Evolutionary conservation across 2,113 vertebrate species (phyloP).

Genomic region (Lepus americanus): DNA sequence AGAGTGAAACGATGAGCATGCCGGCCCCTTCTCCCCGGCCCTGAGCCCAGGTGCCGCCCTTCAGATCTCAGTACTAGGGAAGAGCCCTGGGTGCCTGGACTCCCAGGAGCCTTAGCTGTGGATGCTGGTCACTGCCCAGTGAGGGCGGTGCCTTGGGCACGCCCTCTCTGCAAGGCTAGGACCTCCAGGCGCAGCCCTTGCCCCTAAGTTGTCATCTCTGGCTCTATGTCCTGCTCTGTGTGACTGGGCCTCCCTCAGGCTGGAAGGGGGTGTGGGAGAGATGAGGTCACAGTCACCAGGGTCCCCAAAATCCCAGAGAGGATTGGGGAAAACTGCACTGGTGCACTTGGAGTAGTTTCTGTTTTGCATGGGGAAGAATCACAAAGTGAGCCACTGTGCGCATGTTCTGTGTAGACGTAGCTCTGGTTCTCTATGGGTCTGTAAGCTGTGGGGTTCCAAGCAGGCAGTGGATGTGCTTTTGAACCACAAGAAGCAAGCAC

Average conservation of each 20-base stretch:
- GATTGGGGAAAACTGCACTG: neutral
- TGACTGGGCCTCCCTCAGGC: neutral
- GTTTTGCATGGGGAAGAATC: constrained; percentile 48
- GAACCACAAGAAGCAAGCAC: constrained; percentile 67
- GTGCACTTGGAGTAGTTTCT: neutral
- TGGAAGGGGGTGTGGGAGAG: neutral
- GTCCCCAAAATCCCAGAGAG: neutral
- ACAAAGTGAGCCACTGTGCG: neutral
- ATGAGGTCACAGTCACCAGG: neutral
- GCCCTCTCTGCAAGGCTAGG: neutral
- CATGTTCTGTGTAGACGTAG: neutral
- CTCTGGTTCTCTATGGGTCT: neutral
- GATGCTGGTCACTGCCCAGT: neutral
- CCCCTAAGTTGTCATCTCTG: neutral
- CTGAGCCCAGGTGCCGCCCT: neutral
- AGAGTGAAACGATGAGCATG: neutral
- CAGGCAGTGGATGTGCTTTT: constrained; percentile 41
- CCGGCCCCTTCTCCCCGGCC: neutral
- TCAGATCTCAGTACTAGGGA: neutral
- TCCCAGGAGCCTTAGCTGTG: neutral
- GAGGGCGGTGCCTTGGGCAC: neutral
- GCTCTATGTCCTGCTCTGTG: neutral
- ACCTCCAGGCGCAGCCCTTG: neutral
- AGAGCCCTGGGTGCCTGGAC: neutral
- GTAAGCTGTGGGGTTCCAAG: constrained; percentile 6